phyloP scores from a whole-genome alignment of 2,888 invertebrate genomes.

The Ethmia dodecea region DNA sequence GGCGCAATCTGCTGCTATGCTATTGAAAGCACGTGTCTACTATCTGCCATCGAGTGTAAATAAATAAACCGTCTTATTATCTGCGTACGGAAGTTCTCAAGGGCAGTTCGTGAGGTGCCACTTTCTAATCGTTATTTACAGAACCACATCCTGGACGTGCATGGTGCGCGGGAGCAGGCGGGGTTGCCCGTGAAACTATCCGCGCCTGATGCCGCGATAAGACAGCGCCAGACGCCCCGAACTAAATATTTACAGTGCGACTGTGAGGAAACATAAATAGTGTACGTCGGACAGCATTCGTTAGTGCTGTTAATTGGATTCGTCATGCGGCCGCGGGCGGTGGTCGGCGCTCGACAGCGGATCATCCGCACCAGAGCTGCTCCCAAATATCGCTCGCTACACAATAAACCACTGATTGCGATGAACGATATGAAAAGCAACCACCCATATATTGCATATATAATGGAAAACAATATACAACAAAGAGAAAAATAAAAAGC shows the following conservation, averaged over 20 bases:
- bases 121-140: constrained; percentile 59
- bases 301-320: constrained; percentile 69
- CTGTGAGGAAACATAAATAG: constrained; percentile 71
- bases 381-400: constrained; percentile 20
- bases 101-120: constrained; percentile 42
- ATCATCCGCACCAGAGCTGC: constrained; percentile 15
- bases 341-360: constrained; percentile 14
- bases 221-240: constrained; percentile 51
- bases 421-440: constrained; percentile 13
- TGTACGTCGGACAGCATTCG: constrained; percentile 57
- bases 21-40: constrained; percentile 40
- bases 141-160: constrained; percentile 27
- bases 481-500: constrained; percentile 14
- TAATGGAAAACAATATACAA: constrained; percentile 6
- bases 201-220: constrained; percentile 59
- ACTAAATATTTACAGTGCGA: constrained; percentile 72
- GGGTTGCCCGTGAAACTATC: constrained; percentile 46
- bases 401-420: constrained; percentile 21
- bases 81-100: constrained; percentile 45
- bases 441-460: constrained; percentile 6
- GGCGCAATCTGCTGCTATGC: constrained; percentile 35
- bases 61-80: constrained; percentile 49
- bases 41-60: constrained; percentile 34
- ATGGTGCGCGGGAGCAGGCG: constrained; percentile 41
- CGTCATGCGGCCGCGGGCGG: constrained; percentile 53